These are phyloP conservation scores for Chrysotoxum bicinctum DNA, from an alignment of 2,888 invertebrate genomes.

Conservation along the genomic window DNA sequence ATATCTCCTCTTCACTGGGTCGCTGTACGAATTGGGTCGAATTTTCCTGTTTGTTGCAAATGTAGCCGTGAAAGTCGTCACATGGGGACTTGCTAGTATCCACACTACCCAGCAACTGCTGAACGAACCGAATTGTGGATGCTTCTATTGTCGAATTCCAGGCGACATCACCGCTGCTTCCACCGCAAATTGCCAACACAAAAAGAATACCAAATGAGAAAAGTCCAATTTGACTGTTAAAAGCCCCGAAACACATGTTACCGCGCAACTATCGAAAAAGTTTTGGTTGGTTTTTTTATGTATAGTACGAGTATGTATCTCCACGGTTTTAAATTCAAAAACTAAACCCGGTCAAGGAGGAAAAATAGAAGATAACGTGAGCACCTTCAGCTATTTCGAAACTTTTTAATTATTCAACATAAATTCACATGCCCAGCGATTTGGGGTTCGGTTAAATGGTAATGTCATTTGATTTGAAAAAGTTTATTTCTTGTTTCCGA, in stretches of 20 bases:
- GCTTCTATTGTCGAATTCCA: slow-evolving; percentile 74
- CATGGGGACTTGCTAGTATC: slow-evolving; percentile 76
- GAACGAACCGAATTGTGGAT: slow-evolving; percentile 76
- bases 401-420: slow-evolving; percentile 64
- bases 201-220: slow-evolving; percentile 54
- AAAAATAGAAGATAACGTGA: background rate
- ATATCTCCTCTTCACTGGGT: slow-evolving; percentile 76
- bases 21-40: slow-evolving; percentile 72
- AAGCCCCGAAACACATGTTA: slow-evolving; percentile 40
- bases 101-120: slow-evolving; percentile 76
- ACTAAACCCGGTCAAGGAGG: slow-evolving; percentile 14
- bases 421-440: background rate
- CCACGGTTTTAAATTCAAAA: background rate
- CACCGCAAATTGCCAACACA: slow-evolving; percentile 39
- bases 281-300: slow-evolving; percentile 7
- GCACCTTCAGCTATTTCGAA: slow-evolving; percentile 6
- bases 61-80: slow-evolving; percentile 78
- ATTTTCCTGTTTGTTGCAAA: slow-evolving; percentile 76
- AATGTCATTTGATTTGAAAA: slow-evolving; percentile 26
- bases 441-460: slow-evolving; percentile 12
- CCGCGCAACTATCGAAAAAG: slow-evolving; percentile 36
- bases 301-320: background rate
- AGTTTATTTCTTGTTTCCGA: background rate
- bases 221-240: slow-evolving; percentile 25
- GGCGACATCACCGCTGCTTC: background rate